Evolutionary conservation across 2,888 invertebrate genomes (phyloP), one percentile per base, ranked within the genome.

Genomic region (Andrena camellia): DNA sequence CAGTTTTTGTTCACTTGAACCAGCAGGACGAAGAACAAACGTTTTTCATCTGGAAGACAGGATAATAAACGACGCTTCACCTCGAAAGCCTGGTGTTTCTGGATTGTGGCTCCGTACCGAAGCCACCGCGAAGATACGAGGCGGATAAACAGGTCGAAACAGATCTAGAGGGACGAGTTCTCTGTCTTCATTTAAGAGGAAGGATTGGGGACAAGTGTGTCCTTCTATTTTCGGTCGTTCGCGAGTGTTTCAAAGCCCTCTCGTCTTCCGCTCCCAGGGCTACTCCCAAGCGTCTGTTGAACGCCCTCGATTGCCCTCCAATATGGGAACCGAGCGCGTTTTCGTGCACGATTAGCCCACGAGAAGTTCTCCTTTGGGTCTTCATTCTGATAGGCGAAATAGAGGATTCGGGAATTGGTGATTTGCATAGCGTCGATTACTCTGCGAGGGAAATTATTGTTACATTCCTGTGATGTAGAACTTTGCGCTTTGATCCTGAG

Each of bases 141-240:
- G 23, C 54, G 59, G 78, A 66, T 62, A 83, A 83, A 76, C 77
- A 71, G 60, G 33, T 42, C 59, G 78, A 78, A 75, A 75, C 74
- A 70, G 54, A 75, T 83, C 71, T n/a, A 50, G n/a, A 20, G 35
- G 63, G 48, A 42, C 62, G 23, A 31, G 42, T 31, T 33, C 62
- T 76, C 52, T 20, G 67, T 68, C 67, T 50, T 8, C 33, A 57
- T 70, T 76, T 52, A 69, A 84, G 78, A 35, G 69, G 57, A 69
- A 74, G 68, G 84, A 84, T 84, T 78, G 83, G 17, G 83, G 74
- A 75, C 83, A 84, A 84, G 83, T 75, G 78, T 67, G 29, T 75
- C 67, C 74, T 68, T 59, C 73, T 52, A 63, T 68, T 75, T 83
- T n/a, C 59, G 69, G 20, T 10, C 10, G 42, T 64, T 78, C 71